Percentiles rank a stretch among this genome's conserved stretches.
phyloP scores from a whole-genome alignment of 2,888 invertebrate genomes.

The Caprella mutica region DNA sequence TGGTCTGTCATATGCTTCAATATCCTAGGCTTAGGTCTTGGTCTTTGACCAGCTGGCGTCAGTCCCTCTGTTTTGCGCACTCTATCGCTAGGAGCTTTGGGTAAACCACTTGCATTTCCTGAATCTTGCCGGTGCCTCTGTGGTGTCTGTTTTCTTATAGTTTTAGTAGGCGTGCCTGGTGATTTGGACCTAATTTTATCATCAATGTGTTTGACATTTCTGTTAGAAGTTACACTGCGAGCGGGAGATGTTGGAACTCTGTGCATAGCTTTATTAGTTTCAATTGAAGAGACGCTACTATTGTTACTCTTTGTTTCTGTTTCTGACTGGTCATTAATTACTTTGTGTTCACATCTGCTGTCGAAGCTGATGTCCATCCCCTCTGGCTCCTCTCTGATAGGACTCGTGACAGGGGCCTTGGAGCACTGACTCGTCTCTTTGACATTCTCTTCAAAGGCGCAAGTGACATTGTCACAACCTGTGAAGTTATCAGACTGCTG shows the following conservation, averaged over 20 bases:
- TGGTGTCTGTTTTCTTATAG: neutral
- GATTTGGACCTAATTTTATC: slow-evolving; percentile 26
- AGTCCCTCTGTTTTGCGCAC: slow-evolving; percentile 13
- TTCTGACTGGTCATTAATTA: slow-evolving; percentile 32
- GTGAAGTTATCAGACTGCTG: neutral
- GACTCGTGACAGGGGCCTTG: slow-evolving; percentile 33
- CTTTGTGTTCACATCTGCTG: slow-evolving; percentile 31
- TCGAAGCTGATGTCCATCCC: slow-evolving; percentile 33
- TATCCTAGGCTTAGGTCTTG: slow-evolving; percentile 30
- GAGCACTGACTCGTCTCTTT: slow-evolving; percentile 32
- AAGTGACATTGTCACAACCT: slow-evolving; percentile 16
- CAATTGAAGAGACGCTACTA: neutral
- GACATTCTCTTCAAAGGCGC: slow-evolving; percentile 31
- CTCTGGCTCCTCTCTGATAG: slow-evolving; percentile 32
- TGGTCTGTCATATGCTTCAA: slow-evolving; percentile 31
- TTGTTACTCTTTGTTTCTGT: slow-evolving; percentile 24
- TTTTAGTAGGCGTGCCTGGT: slow-evolving; percentile 25
- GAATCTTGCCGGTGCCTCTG: slow-evolving; percentile 28
- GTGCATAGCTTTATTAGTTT: neutral
- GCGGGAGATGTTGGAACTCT: slow-evolving; percentile 12
- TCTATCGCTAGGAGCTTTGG: slow-evolving; percentile 30
- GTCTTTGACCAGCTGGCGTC: slow-evolving; percentile 18
- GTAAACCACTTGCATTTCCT: slow-evolving; percentile 27
- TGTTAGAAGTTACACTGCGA: slow-evolving; percentile 20
- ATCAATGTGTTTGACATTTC: slow-evolving; percentile 21